phyloP scores from a whole-genome alignment of 2,113 vertebrate genomes.

The Phocoena sinus region DNA sequence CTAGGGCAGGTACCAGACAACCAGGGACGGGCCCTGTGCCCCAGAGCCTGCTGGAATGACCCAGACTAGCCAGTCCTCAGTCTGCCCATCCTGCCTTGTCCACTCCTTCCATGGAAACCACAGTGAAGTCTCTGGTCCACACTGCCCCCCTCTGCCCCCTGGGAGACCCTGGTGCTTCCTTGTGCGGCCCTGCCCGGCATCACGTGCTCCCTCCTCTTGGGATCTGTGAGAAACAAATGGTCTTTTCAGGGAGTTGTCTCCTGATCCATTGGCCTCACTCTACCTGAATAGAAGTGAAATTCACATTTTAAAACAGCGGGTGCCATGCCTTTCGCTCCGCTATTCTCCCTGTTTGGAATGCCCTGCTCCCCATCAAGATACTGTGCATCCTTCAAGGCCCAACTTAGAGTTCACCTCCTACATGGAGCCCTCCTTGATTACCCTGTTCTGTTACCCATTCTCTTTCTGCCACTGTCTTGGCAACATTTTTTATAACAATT shows the following conservation, averaged over 20 bases:
- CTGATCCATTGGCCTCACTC: not conserved
- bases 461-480: not conserved
- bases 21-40: not conserved
- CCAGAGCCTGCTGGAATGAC: fast-evolving
- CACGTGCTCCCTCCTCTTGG: fast-evolving
- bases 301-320: not conserved
- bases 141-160: not conserved
- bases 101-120: fast-evolving
- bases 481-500: not conserved
- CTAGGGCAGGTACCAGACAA: no score
- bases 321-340: fast-evolving
- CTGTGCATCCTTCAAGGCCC: not conserved
- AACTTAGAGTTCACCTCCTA: not conserved
- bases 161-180: not conserved
- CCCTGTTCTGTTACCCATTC: fast-evolving
- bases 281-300: not conserved
- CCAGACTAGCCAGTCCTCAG: not conserved
- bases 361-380: not conserved
- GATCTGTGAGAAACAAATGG: not conserved
- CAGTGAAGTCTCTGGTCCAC: not conserved
- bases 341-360: not conserved
- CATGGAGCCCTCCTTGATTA: not conserved
- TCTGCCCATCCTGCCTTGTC: fast-evolving
- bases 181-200: not conserved
- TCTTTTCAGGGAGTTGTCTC: not conserved